These are phyloP conservation scores for Orius insidiosus DNA, from an alignment of 1,140 invertebrate species.

Conservation along the genomic window DNA sequence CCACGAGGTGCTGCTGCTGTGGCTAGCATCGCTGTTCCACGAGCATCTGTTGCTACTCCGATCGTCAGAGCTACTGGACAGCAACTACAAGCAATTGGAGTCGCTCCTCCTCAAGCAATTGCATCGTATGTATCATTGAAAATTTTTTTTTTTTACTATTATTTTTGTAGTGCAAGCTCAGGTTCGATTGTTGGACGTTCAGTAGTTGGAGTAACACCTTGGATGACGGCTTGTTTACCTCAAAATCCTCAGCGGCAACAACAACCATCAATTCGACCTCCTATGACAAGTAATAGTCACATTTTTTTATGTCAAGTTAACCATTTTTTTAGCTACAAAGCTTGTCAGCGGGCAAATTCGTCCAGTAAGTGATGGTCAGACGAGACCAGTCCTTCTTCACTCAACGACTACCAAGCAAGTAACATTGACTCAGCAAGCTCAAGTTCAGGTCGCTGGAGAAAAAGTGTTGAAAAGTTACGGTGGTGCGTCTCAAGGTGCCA, in stretches of 20 bases:
- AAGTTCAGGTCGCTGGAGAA: conserved; percentile 10
- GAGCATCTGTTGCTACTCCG: conserved; percentile 31
- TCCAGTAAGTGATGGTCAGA: conserved; percentile 12
- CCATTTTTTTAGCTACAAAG: neutral
- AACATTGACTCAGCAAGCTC: conserved; percentile 15
- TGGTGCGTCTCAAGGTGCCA: neutral
- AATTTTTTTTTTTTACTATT: neutral
- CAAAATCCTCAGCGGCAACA: too few species aligned
- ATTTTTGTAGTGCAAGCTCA: neutral
- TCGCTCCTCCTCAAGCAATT: conserved; percentile 13
- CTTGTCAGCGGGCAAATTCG: conserved; percentile 14
- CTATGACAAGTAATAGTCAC: conserved; percentile 5
- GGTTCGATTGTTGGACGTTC: neutral
- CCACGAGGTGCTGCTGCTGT: conserved; percentile 27
- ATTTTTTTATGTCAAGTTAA: conserved; percentile 5
- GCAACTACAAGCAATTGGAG: conserved; percentile 20
- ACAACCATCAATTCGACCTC: neutral
- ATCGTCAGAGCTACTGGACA: conserved; percentile 26
- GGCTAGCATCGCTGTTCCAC: conserved; percentile 32
- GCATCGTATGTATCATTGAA: conserved; percentile 3
- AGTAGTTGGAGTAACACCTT: neutral
- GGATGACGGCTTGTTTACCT: conserved; percentile 1
- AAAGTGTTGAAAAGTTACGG: conserved; percentile 8
- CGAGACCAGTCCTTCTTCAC: conserved; percentile 15
- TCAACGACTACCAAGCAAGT: conserved; percentile 17